phyloP scores from a whole-genome alignment of 2,113 vertebrate genomes.

The Mirza zaza region DNA sequence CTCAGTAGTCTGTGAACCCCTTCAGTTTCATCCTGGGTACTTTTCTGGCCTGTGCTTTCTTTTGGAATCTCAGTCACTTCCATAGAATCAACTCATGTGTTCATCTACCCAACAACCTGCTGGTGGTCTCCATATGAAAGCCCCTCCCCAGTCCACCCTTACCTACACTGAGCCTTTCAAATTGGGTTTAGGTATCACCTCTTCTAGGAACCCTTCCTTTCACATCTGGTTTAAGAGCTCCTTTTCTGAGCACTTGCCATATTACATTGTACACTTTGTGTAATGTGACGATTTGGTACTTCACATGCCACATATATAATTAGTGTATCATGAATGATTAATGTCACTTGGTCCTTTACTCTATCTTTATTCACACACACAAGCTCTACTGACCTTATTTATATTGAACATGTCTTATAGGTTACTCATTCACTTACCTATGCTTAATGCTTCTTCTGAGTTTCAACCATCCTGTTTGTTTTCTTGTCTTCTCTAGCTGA shows the following conservation, averaged over 20 bases:
- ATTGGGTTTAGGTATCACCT: neutral
- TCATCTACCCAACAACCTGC: neutral
- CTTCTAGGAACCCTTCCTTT: neutral
- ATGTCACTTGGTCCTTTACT: neutral
- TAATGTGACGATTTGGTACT: neutral
- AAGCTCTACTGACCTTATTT: neutral
- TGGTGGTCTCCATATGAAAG: neutral
- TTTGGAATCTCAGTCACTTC: neutral
- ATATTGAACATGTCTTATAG: neutral
- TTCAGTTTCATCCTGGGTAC: neutral
- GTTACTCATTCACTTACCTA: neutral
- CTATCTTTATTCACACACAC: neutral
- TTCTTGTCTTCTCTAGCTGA: neutral
- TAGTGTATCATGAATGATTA: neutral
- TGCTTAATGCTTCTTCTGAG: neutral
- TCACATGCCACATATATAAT: neutral
- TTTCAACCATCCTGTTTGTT: neutral
- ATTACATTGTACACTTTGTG: neutral
- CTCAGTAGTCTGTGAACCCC: neutral
- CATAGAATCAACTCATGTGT: neutral
- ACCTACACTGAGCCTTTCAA: neutral
- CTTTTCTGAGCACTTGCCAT: neutral
- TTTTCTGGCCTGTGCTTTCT: neutral
- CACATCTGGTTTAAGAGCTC: neutral
- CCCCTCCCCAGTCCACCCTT: neutral